Evolutionary conservation across 2,888 invertebrate species (phyloP), one percentile per base, ranked within the genome.

Genomic region (Drosophila affinis): DNA sequence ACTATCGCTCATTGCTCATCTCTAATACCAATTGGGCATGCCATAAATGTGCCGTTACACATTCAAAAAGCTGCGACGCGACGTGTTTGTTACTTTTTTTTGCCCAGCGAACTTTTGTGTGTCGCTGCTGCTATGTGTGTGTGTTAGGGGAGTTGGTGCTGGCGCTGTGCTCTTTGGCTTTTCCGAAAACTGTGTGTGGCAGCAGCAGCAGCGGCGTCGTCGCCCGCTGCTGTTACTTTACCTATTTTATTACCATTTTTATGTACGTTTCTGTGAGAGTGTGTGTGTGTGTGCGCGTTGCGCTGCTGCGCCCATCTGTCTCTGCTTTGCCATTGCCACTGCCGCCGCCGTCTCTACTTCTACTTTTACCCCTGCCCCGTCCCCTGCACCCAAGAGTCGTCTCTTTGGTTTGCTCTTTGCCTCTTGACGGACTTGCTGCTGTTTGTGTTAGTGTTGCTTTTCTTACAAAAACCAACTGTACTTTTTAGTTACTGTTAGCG

Each of bases 391-490:
- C 53, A 21, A n/a, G n/a, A 18, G 21, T 12, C 24, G 21, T 12
- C 24, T 29, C 54, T 27, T 52, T 47, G 55, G 55, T 46, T 63
- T 73, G 51, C 67, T 70, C 58, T 70, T 57, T 51, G 67, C 34
- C 71, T 70, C 55, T 72, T 71, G 62, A 70, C 60, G 59, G 73
- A 74, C 61, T 61, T 75, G 69, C 69, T 67, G 67, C 12, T 34
- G 27, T 14, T 24, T 24, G 24, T 58, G 62, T 56, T 79, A 78
- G 65, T 65, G 79, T 59, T 72, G 65, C 76, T 84, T 83, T 77
- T 86, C 88, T 88, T 82, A 88, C 88, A 88, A 70, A 86, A 82
- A 88, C 88, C 81, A 88, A 82, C 82, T 82, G 82, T 82, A 82
- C 82, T 86, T 88, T 86, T 85, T 86, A 88, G 88, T 88, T 80